phyloP scores from a whole-genome alignment of 1,140 invertebrate genomes.

The Eumaeus atala region DNA sequence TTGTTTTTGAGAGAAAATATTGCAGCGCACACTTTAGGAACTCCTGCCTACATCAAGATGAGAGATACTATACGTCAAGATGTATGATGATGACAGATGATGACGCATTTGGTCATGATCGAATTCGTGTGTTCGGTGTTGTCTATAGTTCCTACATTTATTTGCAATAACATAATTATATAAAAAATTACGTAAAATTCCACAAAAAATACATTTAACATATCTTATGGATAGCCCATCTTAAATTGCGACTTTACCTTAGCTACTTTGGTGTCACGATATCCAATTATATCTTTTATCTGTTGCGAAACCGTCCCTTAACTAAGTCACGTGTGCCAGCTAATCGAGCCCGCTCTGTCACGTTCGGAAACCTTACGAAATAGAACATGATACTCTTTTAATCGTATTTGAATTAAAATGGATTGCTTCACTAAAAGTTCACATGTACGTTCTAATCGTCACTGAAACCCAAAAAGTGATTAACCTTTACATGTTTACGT shows the following conservation, averaged over 20 bases:
- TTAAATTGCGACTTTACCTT: background rate
- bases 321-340: background rate
- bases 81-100: no score
- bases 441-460: constrained; percentile 9
- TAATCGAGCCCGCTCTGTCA: background rate
- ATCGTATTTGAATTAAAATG: constrained; percentile 14
- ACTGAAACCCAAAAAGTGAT: constrained; percentile 11
- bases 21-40: no score
- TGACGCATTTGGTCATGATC: no score
- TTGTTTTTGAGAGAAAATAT: no score
- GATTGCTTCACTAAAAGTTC: constrained; percentile 10
- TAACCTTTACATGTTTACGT: constrained; percentile 11
- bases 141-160: no score
- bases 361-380: constrained; percentile 17
- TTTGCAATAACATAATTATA: no score
- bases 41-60: no score
- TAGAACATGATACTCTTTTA: constrained; percentile 10
- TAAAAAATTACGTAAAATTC: no score
- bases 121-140: no score
- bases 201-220: background rate
- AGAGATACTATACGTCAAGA: no score
- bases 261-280: background rate
- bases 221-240: background rate
- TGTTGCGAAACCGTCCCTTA: constrained; percentile 2
- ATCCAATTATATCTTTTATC: constrained; percentile 1